Base-by-base conservation (phyloP, 2,888 invertebrate genomes). In the Nezara viridula region DNA sequence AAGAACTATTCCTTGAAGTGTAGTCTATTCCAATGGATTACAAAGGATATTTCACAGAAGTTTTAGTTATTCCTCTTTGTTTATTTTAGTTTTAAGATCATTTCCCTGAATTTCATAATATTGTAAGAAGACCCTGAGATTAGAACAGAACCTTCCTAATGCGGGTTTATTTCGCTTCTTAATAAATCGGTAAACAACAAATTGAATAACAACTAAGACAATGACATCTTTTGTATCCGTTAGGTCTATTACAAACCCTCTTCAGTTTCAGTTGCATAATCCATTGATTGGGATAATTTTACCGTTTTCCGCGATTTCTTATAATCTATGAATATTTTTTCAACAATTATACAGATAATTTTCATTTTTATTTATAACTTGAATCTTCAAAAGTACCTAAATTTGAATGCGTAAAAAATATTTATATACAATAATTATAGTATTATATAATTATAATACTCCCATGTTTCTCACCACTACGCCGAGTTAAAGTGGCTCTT, bases 201-300 rank as follows among this genome's bases (percentile, higher is more conserved):
- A 73, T 73, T 73, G 37, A 73, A 73, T 73, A 73, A 73, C 37
- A 73, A 21, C 19, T 21, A 7, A 73, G 66, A 73, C 66, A 73
- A 73, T 73, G 66, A 73, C 66, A 37, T 73, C 66, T 32, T 73
- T 73, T 73, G 19, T 73, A 7, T 37, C 19, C 16, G 16, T 73
- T 73, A 6, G 37, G 19, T 12, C 7, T 16, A 32, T 66, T 32
- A 19, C 21, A 9, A 73, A 5, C 7, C 66, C 1, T 4, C 32
- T 37, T 19, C 4, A 32, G 37, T 73, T 73, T 19, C 32, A 19
- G 9, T 73, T 73, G 21, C 66, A 37, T 19, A 73, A 73, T 73
- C 66, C 66, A 73, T 73, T 73, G 32, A 37, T 73, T 21, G 19
- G 19, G 7, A 37, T 73, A 37, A 73, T 37, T 37, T 73, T 32